phyloP scores from a whole-genome alignment of 2,797 vertebrate species.

The Eidolon dupreanum region DNA sequence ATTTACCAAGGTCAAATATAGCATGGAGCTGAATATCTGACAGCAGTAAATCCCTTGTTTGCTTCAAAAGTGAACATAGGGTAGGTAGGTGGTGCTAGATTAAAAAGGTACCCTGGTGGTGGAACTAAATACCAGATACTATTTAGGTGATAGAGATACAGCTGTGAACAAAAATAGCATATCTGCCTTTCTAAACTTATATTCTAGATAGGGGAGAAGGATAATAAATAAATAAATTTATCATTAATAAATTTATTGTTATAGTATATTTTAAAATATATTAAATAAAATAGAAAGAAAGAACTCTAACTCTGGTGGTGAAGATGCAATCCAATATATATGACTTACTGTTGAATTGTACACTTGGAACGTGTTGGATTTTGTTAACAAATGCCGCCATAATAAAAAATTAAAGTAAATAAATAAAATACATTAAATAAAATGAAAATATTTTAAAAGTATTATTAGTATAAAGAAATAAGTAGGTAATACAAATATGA shows the following conservation, averaged over 20 bases:
- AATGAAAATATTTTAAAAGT: not conserved
- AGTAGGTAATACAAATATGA: not conserved
- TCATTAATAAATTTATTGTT: not conserved
- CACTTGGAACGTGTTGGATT: no score
- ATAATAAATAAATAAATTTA: not conserved
- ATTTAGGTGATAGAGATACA: not conserved
- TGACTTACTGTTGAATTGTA: no score
- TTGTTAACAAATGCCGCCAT: no score
- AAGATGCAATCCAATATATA: no score
- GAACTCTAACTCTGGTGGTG: no score
- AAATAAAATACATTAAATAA: not conserved
- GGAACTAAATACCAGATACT: not conserved
- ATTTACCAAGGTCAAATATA: not conserved
- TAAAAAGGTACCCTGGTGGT: not conserved
- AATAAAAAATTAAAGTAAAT: not conserved
- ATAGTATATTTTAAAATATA: not conserved
- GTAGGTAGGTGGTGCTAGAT: not conserved
- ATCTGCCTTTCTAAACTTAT: not conserved
- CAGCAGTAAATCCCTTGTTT: not conserved
- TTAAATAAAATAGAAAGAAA: not conserved
- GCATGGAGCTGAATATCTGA: not conserved
- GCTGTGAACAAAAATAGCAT: not conserved
- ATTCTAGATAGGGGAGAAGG: not conserved
- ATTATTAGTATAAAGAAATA: not conserved
- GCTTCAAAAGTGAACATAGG: not conserved